Conservation (phyloP, 2,113 vertebrate species). For the Pan paniscus region DNA sequence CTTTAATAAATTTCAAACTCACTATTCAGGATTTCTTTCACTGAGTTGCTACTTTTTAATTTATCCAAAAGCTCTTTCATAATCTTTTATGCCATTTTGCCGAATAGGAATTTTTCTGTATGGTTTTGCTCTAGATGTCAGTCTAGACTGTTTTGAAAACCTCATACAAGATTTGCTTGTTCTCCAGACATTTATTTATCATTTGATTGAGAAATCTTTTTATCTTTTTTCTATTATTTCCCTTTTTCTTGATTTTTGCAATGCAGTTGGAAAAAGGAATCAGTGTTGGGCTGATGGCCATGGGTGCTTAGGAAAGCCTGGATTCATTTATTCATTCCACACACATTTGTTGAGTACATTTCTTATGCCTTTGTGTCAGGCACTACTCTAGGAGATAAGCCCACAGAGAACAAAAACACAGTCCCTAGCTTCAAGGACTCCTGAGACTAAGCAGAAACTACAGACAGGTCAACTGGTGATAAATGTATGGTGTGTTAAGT, state of each 20-base stretch:
- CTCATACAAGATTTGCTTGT: not conserved
- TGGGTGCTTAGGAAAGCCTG: not conserved
- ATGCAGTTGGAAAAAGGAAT: not conserved
- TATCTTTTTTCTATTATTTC: not conserved
- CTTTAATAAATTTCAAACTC: not conserved
- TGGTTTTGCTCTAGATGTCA: not conserved
- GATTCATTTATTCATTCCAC: not conserved
- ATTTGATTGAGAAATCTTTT: conserved; percentile 10
- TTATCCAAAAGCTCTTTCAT: not conserved
- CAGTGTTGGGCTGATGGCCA: too few relatives aligned
- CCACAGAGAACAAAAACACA: not conserved
- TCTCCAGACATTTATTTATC: not conserved
- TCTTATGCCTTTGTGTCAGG: not conserved
- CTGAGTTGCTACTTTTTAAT: not conserved
- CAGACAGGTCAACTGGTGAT: not conserved
- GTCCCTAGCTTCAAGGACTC: not conserved
- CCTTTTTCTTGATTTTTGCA: not conserved
- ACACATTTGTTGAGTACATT: not conserved
- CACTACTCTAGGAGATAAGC: not conserved
- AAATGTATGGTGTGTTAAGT: not conserved
- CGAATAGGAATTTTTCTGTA: not conserved
- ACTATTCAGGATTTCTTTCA: not conserved
- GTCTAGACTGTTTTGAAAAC: not conserved
- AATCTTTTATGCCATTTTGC: not conserved
- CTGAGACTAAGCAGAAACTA: not conserved